Conservation (phyloP, 2,888 invertebrate species). For the Tenthredo scrophulariae region DNA sequence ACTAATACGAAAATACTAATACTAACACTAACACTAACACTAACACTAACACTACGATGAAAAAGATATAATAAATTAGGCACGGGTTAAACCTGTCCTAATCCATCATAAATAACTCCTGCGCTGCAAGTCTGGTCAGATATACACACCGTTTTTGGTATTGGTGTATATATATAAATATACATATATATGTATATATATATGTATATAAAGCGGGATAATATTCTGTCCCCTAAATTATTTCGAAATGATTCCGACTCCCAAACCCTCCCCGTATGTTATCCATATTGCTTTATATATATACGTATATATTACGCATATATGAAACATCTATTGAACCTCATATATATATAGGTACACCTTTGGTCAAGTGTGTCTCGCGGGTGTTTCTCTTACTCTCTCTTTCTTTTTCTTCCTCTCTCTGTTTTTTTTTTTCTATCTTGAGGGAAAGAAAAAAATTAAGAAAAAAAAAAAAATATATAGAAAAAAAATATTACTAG, state of each 20-base stretch:
- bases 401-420: neutral
- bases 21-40: neutral
- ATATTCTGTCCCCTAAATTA: constrained; percentile 75
- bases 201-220: neutral
- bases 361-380: neutral
- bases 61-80: constrained; percentile 72
- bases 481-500: constrained; percentile 13
- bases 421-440: neutral
- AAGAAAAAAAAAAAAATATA: neutral
- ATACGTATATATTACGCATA: neutral
- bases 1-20: neutral
- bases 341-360: neutral
- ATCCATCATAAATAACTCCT: constrained; percentile 78
- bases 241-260: constrained; percentile 70
- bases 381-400: neutral
- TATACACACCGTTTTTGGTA: neutral
- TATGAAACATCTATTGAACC: constrained; percentile 14
- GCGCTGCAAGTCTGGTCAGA: constrained; percentile 70
- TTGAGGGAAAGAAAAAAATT: neutral
- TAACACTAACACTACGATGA: neutral
- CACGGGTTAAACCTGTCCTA: constrained; percentile 74
- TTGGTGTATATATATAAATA: constrained; percentile 22
- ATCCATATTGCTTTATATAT: constrained; percentile 10
- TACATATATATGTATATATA: neutral
- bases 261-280: constrained; percentile 28